Evolutionary conservation across 2,113 vertebrate species (phyloP), one percentile per base, ranked within the genome.

Genomic region (Balaenoptera acutorostrata): DNA sequence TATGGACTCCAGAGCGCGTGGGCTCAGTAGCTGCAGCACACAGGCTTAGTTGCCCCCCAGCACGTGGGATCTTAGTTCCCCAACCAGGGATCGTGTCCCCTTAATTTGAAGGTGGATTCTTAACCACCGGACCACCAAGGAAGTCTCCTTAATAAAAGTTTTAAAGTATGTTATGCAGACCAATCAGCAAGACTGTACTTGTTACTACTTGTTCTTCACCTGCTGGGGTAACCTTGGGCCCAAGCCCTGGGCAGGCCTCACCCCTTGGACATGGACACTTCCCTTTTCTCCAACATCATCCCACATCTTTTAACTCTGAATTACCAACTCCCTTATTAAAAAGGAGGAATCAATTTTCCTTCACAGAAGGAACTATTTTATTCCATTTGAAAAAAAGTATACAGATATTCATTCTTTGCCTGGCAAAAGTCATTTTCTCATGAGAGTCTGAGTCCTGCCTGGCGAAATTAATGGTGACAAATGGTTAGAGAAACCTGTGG

Each of bases 331-430:
- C 80, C 36, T 49, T 3, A 72, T 49, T 21, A 85, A 39, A 96
- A 31, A 46, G 23, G 9, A 77, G 4, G 23, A 84, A 63, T 57
- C 89, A 10, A 31, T 55, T 92, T 95, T 98, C 97, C 98, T 98
- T 99, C 98, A 98, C 86, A 98, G 98, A 99, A 98, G 98, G 97
- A 98, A 98, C 96, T 44, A 94, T 83, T 95, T 97, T 97, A 97
- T 97, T 94, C 63, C 89, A 93, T 25, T 87, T 91, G 78, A 64
- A 81, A 74, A 94, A 93, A 77, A 64, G 68, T 52, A 71, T 25
- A 74, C 49, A 87, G 66, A 18, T 46, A 17, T 41, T 1, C 25
- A 57, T 52, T 78, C 63, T 95, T 66, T 71, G 0, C 0, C 27
- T 66, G 82, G 84, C 66, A 96, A 66, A 77, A 93, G 77, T 11